Percentiles rank a stretch among this genome's conserved stretches.
Evolutionary conservation across 2,888 invertebrate genomes (phyloP).

Genomic region (Lasioglossum malachurum): DNA sequence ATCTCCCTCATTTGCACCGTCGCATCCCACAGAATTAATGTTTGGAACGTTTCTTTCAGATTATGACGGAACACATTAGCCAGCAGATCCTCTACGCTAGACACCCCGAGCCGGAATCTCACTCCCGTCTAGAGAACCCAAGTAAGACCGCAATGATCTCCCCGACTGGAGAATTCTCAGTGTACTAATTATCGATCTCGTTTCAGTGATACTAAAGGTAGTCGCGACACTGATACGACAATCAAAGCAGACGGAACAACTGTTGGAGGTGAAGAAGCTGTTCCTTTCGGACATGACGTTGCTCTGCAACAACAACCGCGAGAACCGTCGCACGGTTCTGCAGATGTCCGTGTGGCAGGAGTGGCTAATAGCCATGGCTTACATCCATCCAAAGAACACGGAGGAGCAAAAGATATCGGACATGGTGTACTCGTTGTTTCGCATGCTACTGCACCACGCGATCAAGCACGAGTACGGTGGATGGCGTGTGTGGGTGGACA

Average conservation of each 20-base stretch:
- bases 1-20: background rate
- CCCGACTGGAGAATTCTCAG: too few relatives aligned
- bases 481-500: slow-evolving; percentile 99
- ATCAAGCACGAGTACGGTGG: slow-evolving; percentile 99
- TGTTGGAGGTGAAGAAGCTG: slow-evolving; percentile 96
- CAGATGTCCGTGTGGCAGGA: slow-evolving; percentile 99
- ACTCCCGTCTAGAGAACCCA: slow-evolving; percentile 97
- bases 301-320: slow-evolving; percentile 98
- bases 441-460: slow-evolving; percentile 99
- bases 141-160: slow-evolving; percentile 88
- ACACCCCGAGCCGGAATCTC: slow-evolving; percentile 98
- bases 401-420: slow-evolving; percentile 99
- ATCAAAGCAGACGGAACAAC: slow-evolving; percentile 96
- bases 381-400: slow-evolving; percentile 97
- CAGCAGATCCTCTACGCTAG: slow-evolving; percentile 97
- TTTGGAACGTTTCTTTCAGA: slow-evolving; percentile 83
- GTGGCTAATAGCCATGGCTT: slow-evolving; percentile 99
- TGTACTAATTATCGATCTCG: background rate
- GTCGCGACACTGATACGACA: slow-evolving; percentile 98
- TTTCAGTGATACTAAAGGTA: slow-evolving; percentile 98
- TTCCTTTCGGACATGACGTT: slow-evolving; percentile 99
- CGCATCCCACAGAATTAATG: background rate
- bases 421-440: slow-evolving; percentile 98
- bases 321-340: slow-evolving; percentile 97
- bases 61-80: slow-evolving; percentile 98